Evolutionary conservation across 1,140 invertebrate species (phyloP), one percentile per base, ranked within the genome.

Genomic region (Magallana gigas): DNA sequence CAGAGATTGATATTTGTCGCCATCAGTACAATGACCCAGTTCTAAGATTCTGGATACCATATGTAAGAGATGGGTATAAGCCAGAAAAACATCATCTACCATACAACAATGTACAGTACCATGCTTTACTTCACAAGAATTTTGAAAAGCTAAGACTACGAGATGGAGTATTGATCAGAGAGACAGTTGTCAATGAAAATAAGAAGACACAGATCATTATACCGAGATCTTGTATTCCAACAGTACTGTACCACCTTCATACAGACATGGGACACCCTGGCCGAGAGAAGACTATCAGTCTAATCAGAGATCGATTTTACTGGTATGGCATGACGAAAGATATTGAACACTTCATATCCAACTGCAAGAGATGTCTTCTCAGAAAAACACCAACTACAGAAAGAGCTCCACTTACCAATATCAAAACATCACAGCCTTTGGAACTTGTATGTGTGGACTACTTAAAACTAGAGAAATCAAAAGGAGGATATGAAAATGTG

Each of bases 391-490:
- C 56, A 64, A 64, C 64, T 8, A 64, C 64, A 2, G 29, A 16
- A 29, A 64, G 56, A 16, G 60, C 83, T 48, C 23, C 60, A 36
- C 23, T 85, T 1, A 18, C 64, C 4, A 60, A 36, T 6, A 85
- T 85, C 23, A n/a, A 57, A 85, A 64, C 60, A n/a, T 85, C 83
- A 1, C 36, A 64, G 8, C 83, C 83, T 8, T 56, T 85, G 1
- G 29, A 85, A 56, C 60, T 85, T 48, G 36, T 85, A 3, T 85
- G 84, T 23, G 68, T 85, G 3, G 84, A 85, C 18, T 85, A 56
- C 68, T 18, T 85, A 12, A 48, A 23, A 8, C 58, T 56, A 18
- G 84, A 85, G 23, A 64, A 1, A 56, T 80, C 84, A 8, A 76
- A 68, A 58, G 57, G 68, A 18, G 56, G 68, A 16, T 85, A 64